A percentile compares a stretch with the other conserved stretches of the same genome.
Evolutionary conservation across 1,140 invertebrate genomes (phyloP).

Genomic region (Bombus waltoni): DNA sequence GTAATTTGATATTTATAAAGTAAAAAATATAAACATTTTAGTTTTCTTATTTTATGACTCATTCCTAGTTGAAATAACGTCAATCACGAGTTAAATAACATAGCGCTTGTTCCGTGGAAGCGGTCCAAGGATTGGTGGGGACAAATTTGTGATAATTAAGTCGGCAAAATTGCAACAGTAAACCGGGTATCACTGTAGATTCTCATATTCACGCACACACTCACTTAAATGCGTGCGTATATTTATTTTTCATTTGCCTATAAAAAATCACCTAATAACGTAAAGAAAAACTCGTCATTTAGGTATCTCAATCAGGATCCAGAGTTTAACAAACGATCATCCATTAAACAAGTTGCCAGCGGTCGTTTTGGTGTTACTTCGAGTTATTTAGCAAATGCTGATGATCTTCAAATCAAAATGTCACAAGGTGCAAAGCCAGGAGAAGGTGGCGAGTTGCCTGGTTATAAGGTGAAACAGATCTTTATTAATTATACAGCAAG

Average conservation of each 20-base stretch:
- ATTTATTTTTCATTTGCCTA: too few relatives aligned
- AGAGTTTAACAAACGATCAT: constrained; percentile 89
- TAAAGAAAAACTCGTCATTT: background rate
- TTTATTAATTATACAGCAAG: background rate
- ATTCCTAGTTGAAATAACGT: too few relatives aligned
- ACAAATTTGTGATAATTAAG: too few relatives aligned
- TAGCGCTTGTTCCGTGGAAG: too few relatives aligned
- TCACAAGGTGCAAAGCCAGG: constrained; percentile 99
- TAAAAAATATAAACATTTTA: too few relatives aligned
- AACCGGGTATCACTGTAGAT: too few relatives aligned
- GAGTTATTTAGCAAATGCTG: constrained; percentile 97
- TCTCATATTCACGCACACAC: too few relatives aligned
- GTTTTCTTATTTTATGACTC: too few relatives aligned
- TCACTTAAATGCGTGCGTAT: background rate
- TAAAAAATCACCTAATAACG: background rate
- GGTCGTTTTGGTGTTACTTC: constrained; percentile 99
- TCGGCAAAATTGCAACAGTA: too few relatives aligned
- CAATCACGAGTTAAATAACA: too few relatives aligned
- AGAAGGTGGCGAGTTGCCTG: constrained; percentile 96
- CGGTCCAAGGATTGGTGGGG: too few relatives aligned
- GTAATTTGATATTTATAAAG: too few relatives aligned
- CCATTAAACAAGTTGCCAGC: constrained; percentile 97
- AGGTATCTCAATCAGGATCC: constrained; percentile 88
- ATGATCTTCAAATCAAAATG: constrained; percentile 99
- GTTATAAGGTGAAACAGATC: constrained; percentile 85